A percentile compares a stretch with the other conserved stretches of the same genome.
These are phyloP conservation scores for Leuciscus idus DNA, from an alignment of 2,113 vertebrate genomes.

Conservation along the genomic window DNA sequence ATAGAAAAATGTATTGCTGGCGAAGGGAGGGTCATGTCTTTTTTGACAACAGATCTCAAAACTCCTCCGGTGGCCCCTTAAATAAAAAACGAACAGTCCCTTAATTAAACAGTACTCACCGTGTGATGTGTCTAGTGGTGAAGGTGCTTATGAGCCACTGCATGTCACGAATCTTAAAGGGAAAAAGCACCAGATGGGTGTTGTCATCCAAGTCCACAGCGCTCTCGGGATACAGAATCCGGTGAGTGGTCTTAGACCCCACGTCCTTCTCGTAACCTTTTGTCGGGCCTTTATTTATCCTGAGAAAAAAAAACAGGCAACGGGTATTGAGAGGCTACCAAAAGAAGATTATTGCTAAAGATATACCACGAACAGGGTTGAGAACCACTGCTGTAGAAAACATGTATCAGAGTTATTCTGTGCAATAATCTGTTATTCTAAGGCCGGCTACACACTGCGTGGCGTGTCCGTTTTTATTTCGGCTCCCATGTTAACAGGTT, in stretches of 20 bases:
- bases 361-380: background rate
- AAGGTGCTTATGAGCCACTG: slow-evolving; percentile 50
- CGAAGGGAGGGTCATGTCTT: too few species aligned
- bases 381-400: background rate
- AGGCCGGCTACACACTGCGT: too few species aligned
- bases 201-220: slow-evolving; percentile 43
- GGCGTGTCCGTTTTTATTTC: too few species aligned
- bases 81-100: too few species aligned
- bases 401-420: background rate
- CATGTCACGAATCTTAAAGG: slow-evolving; percentile 58
- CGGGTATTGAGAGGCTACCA: background rate
- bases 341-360: background rate
- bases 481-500: too few species aligned
- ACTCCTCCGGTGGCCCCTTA: too few species aligned
- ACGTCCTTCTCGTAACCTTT: slow-evolving; percentile 86
- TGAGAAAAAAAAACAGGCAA: slow-evolving; percentile 58
- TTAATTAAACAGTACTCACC: slow-evolving; percentile 4
- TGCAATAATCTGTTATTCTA: background rate
- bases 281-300: slow-evolving; percentile 91
- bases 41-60: too few species aligned
- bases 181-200: slow-evolving; percentile 57
- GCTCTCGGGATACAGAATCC: slow-evolving; percentile 90
- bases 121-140: slow-evolving; percentile 27
- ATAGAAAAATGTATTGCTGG: too few species aligned
- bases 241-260: slow-evolving; percentile 90